Evolutionary conservation across 2,113 vertebrate genomes (phyloP).

Genomic region (Microtus pennsylvanicus): DNA sequence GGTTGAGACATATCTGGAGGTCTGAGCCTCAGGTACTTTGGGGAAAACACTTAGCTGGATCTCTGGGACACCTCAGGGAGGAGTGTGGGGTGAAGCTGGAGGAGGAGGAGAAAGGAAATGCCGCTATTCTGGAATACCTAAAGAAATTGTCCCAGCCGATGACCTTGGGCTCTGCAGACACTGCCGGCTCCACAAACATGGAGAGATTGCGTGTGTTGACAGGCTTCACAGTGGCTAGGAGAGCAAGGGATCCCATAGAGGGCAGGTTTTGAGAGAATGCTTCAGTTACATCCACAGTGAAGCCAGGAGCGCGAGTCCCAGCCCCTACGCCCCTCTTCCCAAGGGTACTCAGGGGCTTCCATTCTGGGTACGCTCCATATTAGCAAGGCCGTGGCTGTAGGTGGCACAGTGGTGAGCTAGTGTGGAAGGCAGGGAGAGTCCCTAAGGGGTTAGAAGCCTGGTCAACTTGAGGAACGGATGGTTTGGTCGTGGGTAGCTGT

Average conservation of each 20-base stretch:
- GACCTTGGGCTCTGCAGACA: background rate
- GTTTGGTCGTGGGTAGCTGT: background rate
- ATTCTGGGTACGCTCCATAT: background rate
- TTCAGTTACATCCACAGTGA: background rate
- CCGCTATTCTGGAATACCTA: background rate
- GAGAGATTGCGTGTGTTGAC: background rate
- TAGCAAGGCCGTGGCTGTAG: background rate
- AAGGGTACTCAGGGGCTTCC: background rate
- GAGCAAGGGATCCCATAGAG: background rate
- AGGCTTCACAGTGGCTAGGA: background rate
- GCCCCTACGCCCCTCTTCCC: background rate
- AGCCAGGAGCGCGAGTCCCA: background rate
- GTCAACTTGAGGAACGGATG: background rate
- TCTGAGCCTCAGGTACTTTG: background rate
- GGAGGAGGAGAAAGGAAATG: background rate
- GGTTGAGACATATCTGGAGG: background rate
- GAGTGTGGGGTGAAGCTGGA: background rate
- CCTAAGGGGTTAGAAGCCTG: background rate
- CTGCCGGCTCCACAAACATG: background rate
- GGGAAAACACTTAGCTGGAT: background rate
- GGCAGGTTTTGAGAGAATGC: background rate
- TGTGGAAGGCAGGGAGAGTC: background rate
- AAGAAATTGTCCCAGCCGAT: background rate
- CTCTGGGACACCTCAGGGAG: background rate
- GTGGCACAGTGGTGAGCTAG: background rate